These are phyloP conservation scores for Cryptocephalus moraei DNA, from an alignment of 2,888 invertebrate species.

Conservation along the genomic window DNA sequence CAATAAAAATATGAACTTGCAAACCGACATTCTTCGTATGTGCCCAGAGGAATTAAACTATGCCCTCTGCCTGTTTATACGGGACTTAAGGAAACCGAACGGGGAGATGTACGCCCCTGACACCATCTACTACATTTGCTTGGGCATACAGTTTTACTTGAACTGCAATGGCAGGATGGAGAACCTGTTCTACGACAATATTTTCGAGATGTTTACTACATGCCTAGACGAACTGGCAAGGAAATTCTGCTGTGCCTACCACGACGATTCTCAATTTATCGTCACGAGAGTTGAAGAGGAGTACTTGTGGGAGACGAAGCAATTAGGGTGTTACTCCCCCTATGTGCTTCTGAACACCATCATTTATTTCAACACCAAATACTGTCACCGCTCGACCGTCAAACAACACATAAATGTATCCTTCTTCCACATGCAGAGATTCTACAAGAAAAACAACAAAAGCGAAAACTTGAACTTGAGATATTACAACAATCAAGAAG, in stretches of 20 bases:
- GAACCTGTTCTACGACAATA: conserved; percentile 81
- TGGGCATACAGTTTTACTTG: conserved; percentile 82
- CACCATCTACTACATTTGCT: conserved; percentile 78
- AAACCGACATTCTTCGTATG: conserved; percentile 68
- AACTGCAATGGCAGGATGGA: conserved; percentile 80
- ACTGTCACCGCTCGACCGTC: conserved; percentile 78
- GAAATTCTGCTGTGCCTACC: conserved; percentile 63
- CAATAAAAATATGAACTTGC: conserved; percentile 7
- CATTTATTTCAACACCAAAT: conserved; percentile 87
- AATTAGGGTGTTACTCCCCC: conserved; percentile 83
- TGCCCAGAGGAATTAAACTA: conserved; percentile 77
- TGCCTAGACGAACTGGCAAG: conserved; percentile 71
- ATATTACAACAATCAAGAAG: conserved; percentile 50
- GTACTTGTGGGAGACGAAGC: conserved; percentile 85
- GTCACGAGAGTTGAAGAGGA: conserved; percentile 84
- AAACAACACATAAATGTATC: conserved; percentile 81
- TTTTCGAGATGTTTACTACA: conserved; percentile 77
- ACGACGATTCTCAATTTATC: conserved; percentile 64
- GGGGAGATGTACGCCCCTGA: conserved; percentile 81
- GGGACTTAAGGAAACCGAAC: conserved; percentile 77
- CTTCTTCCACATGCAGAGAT: conserved; percentile 82
- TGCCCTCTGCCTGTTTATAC: conserved; percentile 72
- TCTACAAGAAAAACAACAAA: conserved; percentile 50
- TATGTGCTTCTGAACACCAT: conserved; percentile 78
- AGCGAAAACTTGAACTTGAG: conserved; percentile 32